Base-by-base conservation (phyloP, 1,140 invertebrate species). In the Belonocnema kinseyi region DNA sequence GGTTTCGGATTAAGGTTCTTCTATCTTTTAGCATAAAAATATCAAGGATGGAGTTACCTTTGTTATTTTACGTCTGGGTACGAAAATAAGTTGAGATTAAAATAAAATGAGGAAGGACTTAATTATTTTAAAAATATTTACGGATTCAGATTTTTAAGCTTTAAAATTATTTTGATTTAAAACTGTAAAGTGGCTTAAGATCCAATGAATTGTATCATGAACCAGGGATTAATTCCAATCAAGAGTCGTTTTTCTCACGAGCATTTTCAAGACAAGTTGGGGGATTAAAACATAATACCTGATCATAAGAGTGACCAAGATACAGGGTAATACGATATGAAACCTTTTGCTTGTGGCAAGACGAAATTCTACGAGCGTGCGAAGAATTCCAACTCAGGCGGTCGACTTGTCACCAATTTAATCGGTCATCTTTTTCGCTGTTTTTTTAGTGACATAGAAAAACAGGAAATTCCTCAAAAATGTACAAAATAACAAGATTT, bases 361-460 rank as follows among this genome's bases (percentile, higher is more conserved):
- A 66, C 61, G 61, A 66, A 66, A 66, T 66, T 66, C 61, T 66
- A 66, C 61, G 61, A 66, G 61, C 61, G 61, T 66, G 61, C 61
- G 61, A 66, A 66, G 61, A 66, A 66, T 66, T 66, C 26, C 21
- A 16, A 66, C 61, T 40, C 33, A 46, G 33, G 61, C 46, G 61
- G 61, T 66, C 61, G 33, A 46, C 61, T 66, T 66, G 58, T 66
- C 16, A 33, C 19, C 58, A 66, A 66, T 21, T n/a, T 40, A 33
- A 16, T 66, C 61, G 61, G 40, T 40, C 33, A 66, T 66, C 61
- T 66, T 33, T 26, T 66, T 40, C 61, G 46, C 58, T 61, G 16
- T 66, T 33, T 12, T 12, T 40, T 66, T 33, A 33, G 46, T 14
- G 26, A 16, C 6, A 66, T 16, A 7, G n/a, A n/a, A 33, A 66